Percentiles rank a stretch among this genome's conserved stretches.
Evolutionary conservation across 1,140 invertebrate species (phyloP).

Genomic region (Aphidius gifuensis): DNA sequence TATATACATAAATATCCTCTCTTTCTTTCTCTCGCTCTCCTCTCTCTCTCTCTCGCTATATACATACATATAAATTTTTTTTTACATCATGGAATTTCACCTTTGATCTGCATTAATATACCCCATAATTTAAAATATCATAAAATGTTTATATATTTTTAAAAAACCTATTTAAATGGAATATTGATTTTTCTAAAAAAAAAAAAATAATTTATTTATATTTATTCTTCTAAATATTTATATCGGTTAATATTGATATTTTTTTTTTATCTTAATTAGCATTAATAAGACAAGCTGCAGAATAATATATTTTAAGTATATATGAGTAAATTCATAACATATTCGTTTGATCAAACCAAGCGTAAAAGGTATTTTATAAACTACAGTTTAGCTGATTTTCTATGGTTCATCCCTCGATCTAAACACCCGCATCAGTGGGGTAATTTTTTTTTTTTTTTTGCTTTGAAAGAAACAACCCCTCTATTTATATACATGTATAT

Average conservation of each 20-base stretch:
- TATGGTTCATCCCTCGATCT: conserved; percentile 7
- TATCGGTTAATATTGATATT: too few relatives aligned
- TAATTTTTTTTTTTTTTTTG: too few relatives aligned
- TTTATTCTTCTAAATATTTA: too few relatives aligned
- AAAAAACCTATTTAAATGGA: neutral
- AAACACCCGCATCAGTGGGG: too few relatives aligned
- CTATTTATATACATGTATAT: neutral
- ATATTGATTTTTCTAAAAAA: conserved; percentile 1
- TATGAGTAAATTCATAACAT: conserved; percentile 18
- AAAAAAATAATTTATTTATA: too few relatives aligned
- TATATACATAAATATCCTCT: neutral
- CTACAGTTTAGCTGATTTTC: conserved; percentile 23
- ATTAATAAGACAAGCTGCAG: too few relatives aligned
- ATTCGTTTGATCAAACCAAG: conserved; percentile 23
- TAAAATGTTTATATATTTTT: neutral
- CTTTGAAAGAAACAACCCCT: neutral
- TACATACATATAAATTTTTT: neutral
- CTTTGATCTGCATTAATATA: too few relatives aligned
- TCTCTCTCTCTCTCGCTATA: neutral
- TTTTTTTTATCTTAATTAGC: too few relatives aligned
- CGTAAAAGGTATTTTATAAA: conserved; percentile 10
- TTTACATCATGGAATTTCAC: neutral
- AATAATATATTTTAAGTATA: too few relatives aligned
- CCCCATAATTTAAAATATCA: too few relatives aligned
- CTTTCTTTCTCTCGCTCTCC: neutral